A percentile compares a stretch with the other conserved stretches of the same genome.
Evolutionary conservation across 2,888 invertebrate genomes (phyloP).

Genomic region (Apantesis nais): DNA sequence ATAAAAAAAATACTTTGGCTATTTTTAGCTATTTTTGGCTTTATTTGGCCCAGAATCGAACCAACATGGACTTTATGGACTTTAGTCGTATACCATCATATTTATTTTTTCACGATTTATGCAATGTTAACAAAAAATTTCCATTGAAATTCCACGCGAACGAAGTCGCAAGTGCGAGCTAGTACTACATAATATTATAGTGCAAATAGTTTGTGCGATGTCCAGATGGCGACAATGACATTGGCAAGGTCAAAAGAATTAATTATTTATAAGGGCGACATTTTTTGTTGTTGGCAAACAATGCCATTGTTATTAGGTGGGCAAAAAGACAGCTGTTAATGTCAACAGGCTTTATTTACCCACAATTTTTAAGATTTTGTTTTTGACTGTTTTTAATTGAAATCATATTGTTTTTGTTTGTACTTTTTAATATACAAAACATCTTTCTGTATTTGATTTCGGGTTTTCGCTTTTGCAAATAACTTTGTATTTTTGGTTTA

Average conservation of each 20-base stretch:
- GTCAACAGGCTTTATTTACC: background rate
- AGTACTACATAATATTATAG: too few species aligned
- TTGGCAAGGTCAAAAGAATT: background rate
- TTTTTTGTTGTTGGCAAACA: background rate
- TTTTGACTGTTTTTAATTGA: background rate
- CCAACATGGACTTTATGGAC: too few species aligned
- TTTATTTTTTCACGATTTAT: too few species aligned
- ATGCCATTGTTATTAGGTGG: background rate
- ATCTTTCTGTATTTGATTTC: background rate
- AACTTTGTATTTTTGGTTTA: background rate
- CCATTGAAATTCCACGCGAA: too few species aligned
- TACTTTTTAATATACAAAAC: background rate
- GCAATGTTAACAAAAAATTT: too few species aligned
- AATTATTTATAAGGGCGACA: background rate
- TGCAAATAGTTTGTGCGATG: background rate
- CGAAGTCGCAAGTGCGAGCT: too few species aligned
- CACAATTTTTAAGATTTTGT: background rate
- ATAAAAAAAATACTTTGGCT: too few species aligned
- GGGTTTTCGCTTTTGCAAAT: background rate
- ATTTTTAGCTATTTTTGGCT: too few species aligned
- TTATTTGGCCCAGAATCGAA: too few species aligned
- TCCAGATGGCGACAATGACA: background rate
- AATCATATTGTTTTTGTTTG: background rate
- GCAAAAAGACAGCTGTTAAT: background rate
- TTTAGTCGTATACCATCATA: too few species aligned